Conservation (phyloP, 2,888 invertebrate species). For the Stictocephala bisonia region DNA sequence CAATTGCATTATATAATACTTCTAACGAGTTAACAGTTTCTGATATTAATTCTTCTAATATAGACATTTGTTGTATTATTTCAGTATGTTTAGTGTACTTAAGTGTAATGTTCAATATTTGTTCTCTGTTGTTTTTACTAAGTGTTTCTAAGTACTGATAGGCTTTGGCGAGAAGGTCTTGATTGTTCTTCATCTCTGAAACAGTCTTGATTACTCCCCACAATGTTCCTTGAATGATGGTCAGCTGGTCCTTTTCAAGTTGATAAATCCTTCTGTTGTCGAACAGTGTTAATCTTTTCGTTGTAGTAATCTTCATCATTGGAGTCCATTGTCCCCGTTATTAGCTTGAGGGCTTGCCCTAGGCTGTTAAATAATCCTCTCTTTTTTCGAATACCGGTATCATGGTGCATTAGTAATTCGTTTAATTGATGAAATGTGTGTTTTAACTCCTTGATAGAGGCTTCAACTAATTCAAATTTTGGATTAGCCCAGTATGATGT, state of each 20-base stretch:
- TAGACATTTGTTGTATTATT: neutral
- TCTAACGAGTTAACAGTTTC: neutral
- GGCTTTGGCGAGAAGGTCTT: neutral
- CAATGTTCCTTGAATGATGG: neutral
- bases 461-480: conserved; percentile 1
- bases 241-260: neutral
- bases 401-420: neutral
- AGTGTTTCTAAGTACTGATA: conserved; percentile 9
- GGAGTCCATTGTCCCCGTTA: conserved; percentile 11
- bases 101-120: neutral
- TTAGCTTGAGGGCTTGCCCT: conserved; percentile 11
- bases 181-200: neutral
- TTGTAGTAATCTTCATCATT: conserved; percentile 9
- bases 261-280: neutral
- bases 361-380: conserved; percentile 10
- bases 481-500: neutral
- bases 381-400: neutral
- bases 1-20: conserved; percentile 1
- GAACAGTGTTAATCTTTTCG: conserved; percentile 11
- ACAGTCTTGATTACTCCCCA: neutral
- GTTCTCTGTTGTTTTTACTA: neutral
- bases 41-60: neutral
- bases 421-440: neutral
- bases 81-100: conserved; percentile 8
- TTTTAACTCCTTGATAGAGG: neutral